A percentile compares a stretch with the other conserved stretches of the same genome.
phyloP scores from a whole-genome alignment of 2,888 invertebrate species.

The Synergus japonicus region DNA sequence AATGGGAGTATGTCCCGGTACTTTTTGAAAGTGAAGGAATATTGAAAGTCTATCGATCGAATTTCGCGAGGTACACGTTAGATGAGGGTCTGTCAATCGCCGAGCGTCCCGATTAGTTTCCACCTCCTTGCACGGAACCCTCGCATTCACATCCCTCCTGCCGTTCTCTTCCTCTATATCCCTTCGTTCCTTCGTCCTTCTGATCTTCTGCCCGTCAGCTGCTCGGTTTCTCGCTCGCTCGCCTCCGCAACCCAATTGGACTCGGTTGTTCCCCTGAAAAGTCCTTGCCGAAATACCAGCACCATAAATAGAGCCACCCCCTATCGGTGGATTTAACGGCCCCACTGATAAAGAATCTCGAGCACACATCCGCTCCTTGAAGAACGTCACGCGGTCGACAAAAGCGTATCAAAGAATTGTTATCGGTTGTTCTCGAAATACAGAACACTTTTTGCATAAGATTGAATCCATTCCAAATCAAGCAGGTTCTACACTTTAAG shows the following conservation, averaged over 20 bases:
- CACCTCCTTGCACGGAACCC: slow-evolving; percentile 81
- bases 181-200: slow-evolving; percentile 60
- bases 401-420: slow-evolving; percentile 3
- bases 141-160: slow-evolving; percentile 67
- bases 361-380: not conserved
- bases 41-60: slow-evolving; percentile 37
- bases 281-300: slow-evolving; percentile 47
- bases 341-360: not conserved
- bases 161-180: slow-evolving; percentile 58
- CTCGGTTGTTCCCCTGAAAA: slow-evolving; percentile 48
- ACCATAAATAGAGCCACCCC: slow-evolving; percentile 49
- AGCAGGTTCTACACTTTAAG: too few species aligned
- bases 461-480: too few species aligned
- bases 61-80: slow-evolving; percentile 44
- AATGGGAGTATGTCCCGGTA: not conserved
- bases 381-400: slow-evolving; percentile 22
- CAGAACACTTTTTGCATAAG: too few species aligned
- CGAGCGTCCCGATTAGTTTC: slow-evolving; percentile 79
- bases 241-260: slow-evolving; percentile 58
- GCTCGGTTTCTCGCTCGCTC: slow-evolving; percentile 75
- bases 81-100: slow-evolving; percentile 60
- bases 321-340: slow-evolving; percentile 11
- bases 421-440: not conserved
- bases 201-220: slow-evolving; percentile 69
- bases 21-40: not conserved